Evolutionary conservation across 1,140 invertebrate species (phyloP).

Genomic region (Bombus vancouverensis): DNA sequence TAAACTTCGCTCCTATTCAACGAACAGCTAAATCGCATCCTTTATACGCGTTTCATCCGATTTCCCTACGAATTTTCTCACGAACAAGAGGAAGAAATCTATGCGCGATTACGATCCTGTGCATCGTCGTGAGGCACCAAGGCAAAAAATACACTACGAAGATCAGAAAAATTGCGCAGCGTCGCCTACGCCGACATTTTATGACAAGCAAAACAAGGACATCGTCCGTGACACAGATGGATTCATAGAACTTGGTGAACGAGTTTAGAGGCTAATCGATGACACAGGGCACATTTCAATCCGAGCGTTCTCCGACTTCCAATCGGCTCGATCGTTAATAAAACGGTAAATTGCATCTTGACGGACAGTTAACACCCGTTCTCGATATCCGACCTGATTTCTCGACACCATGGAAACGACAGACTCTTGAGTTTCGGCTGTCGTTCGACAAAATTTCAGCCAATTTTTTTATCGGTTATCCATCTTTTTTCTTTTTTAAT

Average conservation of each 20-base stretch:
- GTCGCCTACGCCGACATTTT: neutral
- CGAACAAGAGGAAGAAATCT: neutral
- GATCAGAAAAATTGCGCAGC: neutral
- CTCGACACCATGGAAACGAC: neutral
- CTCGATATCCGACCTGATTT: slow-evolving; percentile 32
- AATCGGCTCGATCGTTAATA: slow-evolving; percentile 27
- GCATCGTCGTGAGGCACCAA: too few relatives aligned
- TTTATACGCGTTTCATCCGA: too few relatives aligned
- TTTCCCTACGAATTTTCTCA: too few relatives aligned
- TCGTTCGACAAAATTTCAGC: neutral
- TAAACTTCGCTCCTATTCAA: too few relatives aligned
- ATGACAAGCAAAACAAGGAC: slow-evolving; percentile 19
- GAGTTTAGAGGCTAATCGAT: slow-evolving; percentile 25
- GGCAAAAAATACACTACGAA: neutral
- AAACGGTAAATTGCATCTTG: slow-evolving; percentile 37
- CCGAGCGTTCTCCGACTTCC: neutral
- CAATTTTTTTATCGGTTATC: neutral
- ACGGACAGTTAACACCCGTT: slow-evolving; percentile 5
- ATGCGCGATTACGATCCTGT: neutral
- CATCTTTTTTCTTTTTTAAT: too few relatives aligned
- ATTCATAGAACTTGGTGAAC: slow-evolving; percentile 14
- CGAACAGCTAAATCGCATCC: too few relatives aligned
- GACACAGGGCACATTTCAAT: slow-evolving; percentile 20
- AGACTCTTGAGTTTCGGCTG: neutral
- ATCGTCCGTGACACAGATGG: slow-evolving; percentile 41